Evolutionary conservation across 2,888 invertebrate genomes (phyloP).

Genomic region (Diogma glabrata): DNA sequence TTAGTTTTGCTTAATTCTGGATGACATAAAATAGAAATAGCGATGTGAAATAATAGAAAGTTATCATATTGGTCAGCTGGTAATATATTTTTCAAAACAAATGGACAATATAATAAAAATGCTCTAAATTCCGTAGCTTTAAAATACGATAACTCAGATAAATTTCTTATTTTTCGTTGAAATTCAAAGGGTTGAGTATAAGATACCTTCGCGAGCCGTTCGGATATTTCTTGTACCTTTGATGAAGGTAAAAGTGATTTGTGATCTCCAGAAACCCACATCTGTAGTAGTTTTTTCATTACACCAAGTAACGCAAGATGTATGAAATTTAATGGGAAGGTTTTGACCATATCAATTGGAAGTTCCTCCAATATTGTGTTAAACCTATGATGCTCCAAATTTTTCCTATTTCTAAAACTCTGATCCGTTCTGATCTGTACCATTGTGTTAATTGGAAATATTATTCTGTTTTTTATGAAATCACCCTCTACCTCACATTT

Average conservation of each 20-base stretch:
- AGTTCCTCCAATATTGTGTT: conserved; percentile 1
- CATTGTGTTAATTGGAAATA: not conserved
- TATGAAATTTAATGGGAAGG: not conserved
- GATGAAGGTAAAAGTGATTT: not conserved
- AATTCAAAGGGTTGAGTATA: not conserved
- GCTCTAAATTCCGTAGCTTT: not conserved
- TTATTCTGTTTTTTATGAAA: not conserved
- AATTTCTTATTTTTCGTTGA: not conserved
- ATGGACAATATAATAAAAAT: not conserved
- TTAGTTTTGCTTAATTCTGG: conserved; percentile 1
- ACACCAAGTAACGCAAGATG: too few species aligned
- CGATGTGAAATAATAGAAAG: not conserved
- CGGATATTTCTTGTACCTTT: not conserved
- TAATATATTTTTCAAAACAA: not conserved
- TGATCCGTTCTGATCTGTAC: not conserved
- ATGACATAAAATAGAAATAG: not conserved
- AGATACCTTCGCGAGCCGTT: not conserved
- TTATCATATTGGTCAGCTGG: not conserved
- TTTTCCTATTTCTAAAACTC: too few species aligned
- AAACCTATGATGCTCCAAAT: not conserved
- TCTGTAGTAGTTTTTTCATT: too few species aligned
- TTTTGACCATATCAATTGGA: not conserved
- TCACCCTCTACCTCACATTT: not conserved
- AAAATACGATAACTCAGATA: not conserved
- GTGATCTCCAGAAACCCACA: not conserved